Evolutionary conservation across 2,888 invertebrate genomes (phyloP), one percentile per base, ranked within the genome.

Genomic region (Aspidapion aeneum): DNA sequence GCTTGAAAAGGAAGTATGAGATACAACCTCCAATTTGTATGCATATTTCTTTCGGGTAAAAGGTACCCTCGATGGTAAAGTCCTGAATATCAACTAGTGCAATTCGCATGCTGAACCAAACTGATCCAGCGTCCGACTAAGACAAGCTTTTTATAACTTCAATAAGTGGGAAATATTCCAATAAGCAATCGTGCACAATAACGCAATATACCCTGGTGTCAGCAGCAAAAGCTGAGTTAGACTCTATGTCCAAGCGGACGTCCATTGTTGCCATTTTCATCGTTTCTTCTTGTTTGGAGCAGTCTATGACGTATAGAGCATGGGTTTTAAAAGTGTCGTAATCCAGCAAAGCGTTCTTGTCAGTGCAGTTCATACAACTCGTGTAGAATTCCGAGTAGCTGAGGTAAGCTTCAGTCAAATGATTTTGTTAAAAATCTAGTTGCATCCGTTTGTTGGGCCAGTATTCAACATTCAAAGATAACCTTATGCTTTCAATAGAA

Each of bases 151-250:
- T 60, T 19, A 71, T 69, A 64, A 65, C 62, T 51, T 60, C 69
- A 20, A 62, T 70, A 9, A 68, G 51, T 18, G 66, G 69, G 57
- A 61, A 62, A 58, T 70, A 68, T 61, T 68, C 60, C 18, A 70
- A 57, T 7, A 67, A n/a, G 18, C 66, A 21, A 69, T 71, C 65
- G 65, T 73, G 71, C 18, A 74, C 62, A 22, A 74, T 71, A 7
- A 74, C 57, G 65, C 73, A 72, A 60, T 72, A n/a, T n/a, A n/a
- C n/a, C n/a, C 62, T 60, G n/a, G 73, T 73, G 57, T 71, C 65
- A 21, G 50, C 60, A 1, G 66, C 65, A 63, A 74, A 68, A 35
- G 63, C 62, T 18, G 17, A 55, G 20, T 58, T 35, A 19, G 69
- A 56, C 68, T 73, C 71, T 57, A 73, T 67, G 21, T 73, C 71